These are phyloP conservation scores for Dryococelus australis DNA, from an alignment of 2,888 invertebrate species.

Conservation along the genomic window DNA sequence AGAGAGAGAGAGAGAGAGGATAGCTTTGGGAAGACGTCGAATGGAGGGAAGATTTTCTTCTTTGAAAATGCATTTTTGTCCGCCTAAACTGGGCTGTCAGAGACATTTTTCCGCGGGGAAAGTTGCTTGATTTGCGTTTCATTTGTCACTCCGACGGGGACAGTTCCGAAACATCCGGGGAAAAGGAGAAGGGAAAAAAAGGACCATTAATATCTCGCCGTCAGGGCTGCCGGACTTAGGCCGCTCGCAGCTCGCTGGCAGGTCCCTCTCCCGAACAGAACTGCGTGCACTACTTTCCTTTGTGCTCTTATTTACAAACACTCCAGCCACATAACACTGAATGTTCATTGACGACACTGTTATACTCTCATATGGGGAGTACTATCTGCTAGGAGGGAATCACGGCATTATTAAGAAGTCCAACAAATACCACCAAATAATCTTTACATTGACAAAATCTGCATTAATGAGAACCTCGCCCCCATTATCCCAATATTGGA, in stretches of 20 bases:
- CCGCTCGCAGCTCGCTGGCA: not conserved
- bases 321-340: too few relatives aligned
- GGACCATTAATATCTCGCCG: conserved; percentile 23
- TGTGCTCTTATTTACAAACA: not conserved
- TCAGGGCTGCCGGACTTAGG: not conserved
- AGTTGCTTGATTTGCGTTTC: conserved; percentile 31
- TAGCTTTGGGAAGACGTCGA: not conserved
- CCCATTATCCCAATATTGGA: too few relatives aligned
- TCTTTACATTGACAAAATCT: too few relatives aligned
- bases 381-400: too few relatives aligned
- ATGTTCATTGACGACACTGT: too few relatives aligned
- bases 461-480: too few relatives aligned
- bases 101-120: conserved; percentile 34
- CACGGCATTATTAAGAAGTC: too few relatives aligned
- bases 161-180: conserved; percentile 24
- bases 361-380: too few relatives aligned
- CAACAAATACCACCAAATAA: too few relatives aligned
- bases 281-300: not conserved
- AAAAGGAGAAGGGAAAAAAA: not conserved
- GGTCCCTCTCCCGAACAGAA: not conserved
- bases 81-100: conserved; percentile 39
- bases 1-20: conserved; percentile 23
- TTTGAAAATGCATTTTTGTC: conserved; percentile 37
- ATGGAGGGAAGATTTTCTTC: conserved; percentile 21
- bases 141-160: conserved; percentile 26